Base-by-base conservation (phyloP, 2,113 vertebrate species). In the Siniperca chuatsi region DNA sequence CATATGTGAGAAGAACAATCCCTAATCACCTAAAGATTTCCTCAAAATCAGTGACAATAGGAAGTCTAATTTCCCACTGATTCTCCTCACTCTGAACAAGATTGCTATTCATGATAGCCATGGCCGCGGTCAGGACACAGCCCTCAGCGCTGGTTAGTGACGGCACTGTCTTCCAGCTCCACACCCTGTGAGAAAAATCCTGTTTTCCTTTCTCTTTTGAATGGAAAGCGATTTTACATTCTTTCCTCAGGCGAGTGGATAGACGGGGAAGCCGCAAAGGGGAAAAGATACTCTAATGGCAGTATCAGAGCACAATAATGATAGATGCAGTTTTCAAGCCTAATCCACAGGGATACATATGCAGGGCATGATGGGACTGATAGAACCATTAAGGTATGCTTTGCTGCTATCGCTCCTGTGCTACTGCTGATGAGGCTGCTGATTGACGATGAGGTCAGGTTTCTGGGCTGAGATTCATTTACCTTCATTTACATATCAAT, bases 401-500 rank as follows among this genome's bases (percentile, higher is more conserved):
- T 46, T 78, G 81, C 87, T 61, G 83, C 67, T 33, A 54, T 48
- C 16, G 21, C 73, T 68, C 35, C 21, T 20, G 44, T 52, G 79
- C 46, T 54, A 78, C 37, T 52, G 77, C 76, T 80, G 84, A 90
- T 89, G 86, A 84, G 57, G 40, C 76, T n/a, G 69, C 68, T 93
- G 92, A 93, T 90, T 93, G 93, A 94, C 78, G 25, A 88, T 65
- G 75, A 83, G 93, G 92, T 90, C 87, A 91, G 68, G 48, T 81
- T 87, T 72, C 77, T 46, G 52, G 73, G 79, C 88, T 83, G 88
- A 90, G 71, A 87, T 91, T 87, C 76, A 91, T 89, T 90, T 84
- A 61, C 77, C 78, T 66, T 77, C 79, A 90, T 93, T 95, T 93
- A 80, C 91, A 93, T 93, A 91, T 90, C 83, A 88, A 90, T 91